Evolutionary conservation across 2,888 invertebrate species (phyloP).

Genomic region (Rotaria socialis): DNA sequence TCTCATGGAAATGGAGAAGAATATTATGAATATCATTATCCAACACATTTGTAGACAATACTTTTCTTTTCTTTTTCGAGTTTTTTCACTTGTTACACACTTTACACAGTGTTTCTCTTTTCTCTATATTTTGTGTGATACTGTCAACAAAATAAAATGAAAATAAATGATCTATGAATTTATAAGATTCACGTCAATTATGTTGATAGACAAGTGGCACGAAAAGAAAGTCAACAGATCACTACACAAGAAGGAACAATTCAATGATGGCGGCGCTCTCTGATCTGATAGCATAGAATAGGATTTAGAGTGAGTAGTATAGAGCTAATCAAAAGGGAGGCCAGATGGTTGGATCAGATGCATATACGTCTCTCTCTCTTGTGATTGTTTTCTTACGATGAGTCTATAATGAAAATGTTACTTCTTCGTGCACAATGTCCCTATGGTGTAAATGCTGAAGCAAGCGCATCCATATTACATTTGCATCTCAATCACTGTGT

Average conservation of each 20-base stretch:
- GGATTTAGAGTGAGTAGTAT: neutral
- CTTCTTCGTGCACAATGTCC: neutral
- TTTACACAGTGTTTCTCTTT: neutral
- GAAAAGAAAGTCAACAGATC: neutral
- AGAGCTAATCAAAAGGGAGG: constrained; percentile 7
- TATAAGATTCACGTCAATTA: neutral
- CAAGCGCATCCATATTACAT: neutral
- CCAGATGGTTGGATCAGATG: constrained; percentile 8
- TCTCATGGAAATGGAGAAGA: neutral
- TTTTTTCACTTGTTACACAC: constrained; percentile 17
- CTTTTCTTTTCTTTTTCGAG: constrained; percentile 1
- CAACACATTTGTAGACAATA: neutral
- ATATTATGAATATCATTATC: constrained; percentile 12
- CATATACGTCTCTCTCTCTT: neutral
- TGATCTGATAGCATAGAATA: neutral
- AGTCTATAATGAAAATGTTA: constrained; percentile 21
- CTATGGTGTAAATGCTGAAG: neutral
- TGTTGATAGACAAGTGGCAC: neutral
- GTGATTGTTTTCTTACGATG: neutral
- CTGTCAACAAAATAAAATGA: constrained; percentile 9
- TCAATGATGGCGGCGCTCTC: neutral
- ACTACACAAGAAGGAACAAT: neutral
- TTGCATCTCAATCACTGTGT: constrained; percentile 21
- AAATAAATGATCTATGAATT: neutral
- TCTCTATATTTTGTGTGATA: constrained; percentile 25